Evolutionary conservation across 2,888 invertebrate species (phyloP).

Genomic region (Yponomeuta cagnagella): DNA sequence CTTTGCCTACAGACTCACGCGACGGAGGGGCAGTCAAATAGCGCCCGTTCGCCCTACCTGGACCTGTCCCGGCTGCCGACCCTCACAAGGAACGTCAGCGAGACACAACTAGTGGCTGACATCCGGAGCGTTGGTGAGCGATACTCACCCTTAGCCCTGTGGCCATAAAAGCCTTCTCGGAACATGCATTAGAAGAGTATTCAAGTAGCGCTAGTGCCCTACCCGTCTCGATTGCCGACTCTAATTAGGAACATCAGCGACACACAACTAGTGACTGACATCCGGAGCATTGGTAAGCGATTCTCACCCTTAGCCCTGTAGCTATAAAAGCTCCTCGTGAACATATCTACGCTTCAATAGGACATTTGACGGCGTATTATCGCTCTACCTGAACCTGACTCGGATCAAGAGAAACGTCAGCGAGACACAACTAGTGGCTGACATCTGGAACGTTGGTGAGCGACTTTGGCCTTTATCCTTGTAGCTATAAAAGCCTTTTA

Average conservation of each 20-base stretch:
- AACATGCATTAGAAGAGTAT: too few species aligned
- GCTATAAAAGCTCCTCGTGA: too few species aligned
- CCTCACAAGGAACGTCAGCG: conserved; percentile 88
- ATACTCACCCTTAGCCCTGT: neutral
- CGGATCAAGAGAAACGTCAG: conserved; percentile 47
- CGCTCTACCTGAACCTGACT: too few species aligned
- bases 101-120: conserved; percentile 89
- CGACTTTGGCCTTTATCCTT: conserved; percentile 14
- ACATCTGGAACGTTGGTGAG: conserved; percentile 84
- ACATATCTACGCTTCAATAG: too few species aligned
- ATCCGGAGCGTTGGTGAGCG: conserved; percentile 82
- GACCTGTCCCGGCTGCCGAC: conserved; percentile 80
- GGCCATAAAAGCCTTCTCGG: too few species aligned
- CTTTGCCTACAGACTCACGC: conserved; percentile 42
- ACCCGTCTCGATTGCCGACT: too few species aligned
- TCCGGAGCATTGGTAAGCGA: conserved; percentile 82
- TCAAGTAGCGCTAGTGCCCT: too few species aligned
- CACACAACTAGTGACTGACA: conserved; percentile 87
- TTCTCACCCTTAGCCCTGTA: neutral
- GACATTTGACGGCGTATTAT: too few species aligned
- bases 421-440: conserved; percentile 82
- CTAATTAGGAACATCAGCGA: conserved; percentile 71
- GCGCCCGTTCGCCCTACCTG: conserved; percentile 75
- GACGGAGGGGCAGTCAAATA: conserved; percentile 38
- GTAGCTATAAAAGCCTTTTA: too few species aligned